phyloP scores from a whole-genome alignment of 2,797 vertebrate species.

The Menidia menidia region DNA sequence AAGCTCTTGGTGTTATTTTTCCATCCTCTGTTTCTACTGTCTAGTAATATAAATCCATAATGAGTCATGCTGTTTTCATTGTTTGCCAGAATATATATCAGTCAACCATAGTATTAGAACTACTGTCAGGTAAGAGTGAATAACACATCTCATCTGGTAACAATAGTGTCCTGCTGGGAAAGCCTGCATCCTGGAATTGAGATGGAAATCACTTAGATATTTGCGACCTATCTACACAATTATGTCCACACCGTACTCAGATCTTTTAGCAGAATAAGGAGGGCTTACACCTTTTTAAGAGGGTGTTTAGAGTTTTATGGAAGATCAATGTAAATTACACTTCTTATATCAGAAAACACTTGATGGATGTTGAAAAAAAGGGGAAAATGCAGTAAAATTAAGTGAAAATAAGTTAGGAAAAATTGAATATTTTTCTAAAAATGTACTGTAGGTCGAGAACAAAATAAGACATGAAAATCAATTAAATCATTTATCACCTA shows the following conservation, averaged over 20 bases:
- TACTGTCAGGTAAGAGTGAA: neutral
- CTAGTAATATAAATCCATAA: conserved; percentile 22
- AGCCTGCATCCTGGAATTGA: neutral
- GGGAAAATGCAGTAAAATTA: too few relatives aligned
- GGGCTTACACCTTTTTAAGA: too few relatives aligned
- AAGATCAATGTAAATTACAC: neutral
- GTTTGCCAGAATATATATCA: neutral
- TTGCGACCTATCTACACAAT: too few relatives aligned
- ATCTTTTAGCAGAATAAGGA: too few relatives aligned
- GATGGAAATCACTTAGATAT: too few relatives aligned
- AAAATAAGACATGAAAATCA: neutral
- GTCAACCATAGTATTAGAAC: neutral
- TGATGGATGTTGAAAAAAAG: too few relatives aligned
- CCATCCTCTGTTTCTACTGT: conserved; percentile 23
- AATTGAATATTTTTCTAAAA: neutral
- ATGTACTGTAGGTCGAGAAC: neutral
- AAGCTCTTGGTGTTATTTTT: conserved; percentile 16
- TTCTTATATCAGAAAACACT: too few relatives aligned
- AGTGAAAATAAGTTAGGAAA: neutral
- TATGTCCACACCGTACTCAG: too few relatives aligned
- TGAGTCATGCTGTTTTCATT: conserved; percentile 34
- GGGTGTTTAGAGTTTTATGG: neutral
- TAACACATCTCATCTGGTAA: neutral
- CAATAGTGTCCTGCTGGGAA: neutral
- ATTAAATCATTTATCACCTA: neutral